phyloP scores from a whole-genome alignment of 2,888 invertebrate genomes.

The Melanargia galathea region DNA sequence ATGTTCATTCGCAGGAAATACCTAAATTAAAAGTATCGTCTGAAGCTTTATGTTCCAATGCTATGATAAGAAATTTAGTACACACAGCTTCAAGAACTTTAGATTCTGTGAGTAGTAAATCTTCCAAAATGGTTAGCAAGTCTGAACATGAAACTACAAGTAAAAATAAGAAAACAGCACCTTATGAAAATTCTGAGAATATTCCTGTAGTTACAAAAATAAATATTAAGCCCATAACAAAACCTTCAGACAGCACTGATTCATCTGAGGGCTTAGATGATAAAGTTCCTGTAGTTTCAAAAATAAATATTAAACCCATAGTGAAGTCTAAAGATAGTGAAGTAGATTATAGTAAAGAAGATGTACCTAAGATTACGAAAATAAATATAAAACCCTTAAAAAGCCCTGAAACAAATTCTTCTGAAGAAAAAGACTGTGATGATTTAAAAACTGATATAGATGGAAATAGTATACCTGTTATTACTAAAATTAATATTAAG shows the following conservation, averaged over 20 bases:
- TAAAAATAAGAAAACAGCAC: slow-evolving; percentile 45
- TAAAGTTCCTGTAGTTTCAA: slow-evolving; percentile 78
- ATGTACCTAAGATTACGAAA: slow-evolving; percentile 79
- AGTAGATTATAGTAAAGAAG: slow-evolving; percentile 71
- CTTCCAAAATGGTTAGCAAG: slow-evolving; percentile 69
- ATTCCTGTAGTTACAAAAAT: slow-evolving; percentile 72
- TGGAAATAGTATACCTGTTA: slow-evolving; percentile 73
- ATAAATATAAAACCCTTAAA: slow-evolving; percentile 81
- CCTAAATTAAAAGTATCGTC: slow-evolving; percentile 59
- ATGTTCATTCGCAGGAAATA: slow-evolving; percentile 44
- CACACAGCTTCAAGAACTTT: slow-evolving; percentile 71
- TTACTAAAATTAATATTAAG: slow-evolving; percentile 81
- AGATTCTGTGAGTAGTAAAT: slow-evolving; percentile 18
- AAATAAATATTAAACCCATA: slow-evolving; percentile 81
- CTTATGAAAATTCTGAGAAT: slow-evolving; percentile 59
- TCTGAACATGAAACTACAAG: slow-evolving; percentile 52
- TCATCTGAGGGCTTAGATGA: slow-evolving; percentile 59
- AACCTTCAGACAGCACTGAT: slow-evolving; percentile 64
- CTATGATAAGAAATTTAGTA: slow-evolving; percentile 44
- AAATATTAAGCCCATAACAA: slow-evolving; percentile 76
- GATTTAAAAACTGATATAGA: slow-evolving; percentile 65
- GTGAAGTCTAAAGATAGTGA: slow-evolving; percentile 76
- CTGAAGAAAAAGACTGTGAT: slow-evolving; percentile 75
- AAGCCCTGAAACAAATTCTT: slow-evolving; percentile 69
- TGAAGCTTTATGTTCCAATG: slow-evolving; percentile 54